Evolutionary conservation across 2,888 invertebrate genomes (phyloP), one percentile per base, ranked within the genome.

Genomic region (Hydrotaea diabolus): DNA sequence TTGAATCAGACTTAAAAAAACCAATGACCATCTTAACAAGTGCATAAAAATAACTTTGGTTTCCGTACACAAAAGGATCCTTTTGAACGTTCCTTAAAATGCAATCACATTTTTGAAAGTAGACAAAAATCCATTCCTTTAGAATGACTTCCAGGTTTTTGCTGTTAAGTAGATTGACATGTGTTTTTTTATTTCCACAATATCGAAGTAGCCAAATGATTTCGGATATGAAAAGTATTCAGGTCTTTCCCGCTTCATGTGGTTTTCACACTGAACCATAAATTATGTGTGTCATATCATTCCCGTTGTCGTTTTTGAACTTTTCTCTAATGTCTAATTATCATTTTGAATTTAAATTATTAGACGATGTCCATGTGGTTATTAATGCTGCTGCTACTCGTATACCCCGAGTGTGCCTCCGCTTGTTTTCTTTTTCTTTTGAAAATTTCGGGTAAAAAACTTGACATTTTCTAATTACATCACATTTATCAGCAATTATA

Each of bases 401-500:
- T 46, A 66, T 69, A 69, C 17, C 69, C n/a, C 69, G 39, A 49
- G 53, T 49, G 31, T 46, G 46, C 17, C 31, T 53, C 23, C 19
- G 23, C 73, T 72, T 76, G 77, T 82, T 84, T 82, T 66, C 87
- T 82, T 86, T 86, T 84, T 62, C 23, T 4, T 4, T 4, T 7
- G 31, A 66, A 78, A 57, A 57, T 31, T 73, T 71, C 72, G 23
- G 73, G 21, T 72, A 81, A 73, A 80, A 86, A 79, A 77, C 84
- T 87, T 84, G 85, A 86, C 86, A 87, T 89, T 88, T 88, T 89
- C 90, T 90, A 91, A 91, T 90, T 90, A 89, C 89, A 90, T 87
- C 89, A 91, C 90, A 91, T 90, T 90, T 91, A 90, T 90, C 91
- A 91, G 89, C 90, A 90, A 90, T 90, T 90, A 90, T 91, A 89